A percentile compares a stretch with the other conserved stretches of the same genome.
Evolutionary conservation across 2,113 vertebrate species (phyloP).

Genomic region (Bubalus kerabau): DNA sequence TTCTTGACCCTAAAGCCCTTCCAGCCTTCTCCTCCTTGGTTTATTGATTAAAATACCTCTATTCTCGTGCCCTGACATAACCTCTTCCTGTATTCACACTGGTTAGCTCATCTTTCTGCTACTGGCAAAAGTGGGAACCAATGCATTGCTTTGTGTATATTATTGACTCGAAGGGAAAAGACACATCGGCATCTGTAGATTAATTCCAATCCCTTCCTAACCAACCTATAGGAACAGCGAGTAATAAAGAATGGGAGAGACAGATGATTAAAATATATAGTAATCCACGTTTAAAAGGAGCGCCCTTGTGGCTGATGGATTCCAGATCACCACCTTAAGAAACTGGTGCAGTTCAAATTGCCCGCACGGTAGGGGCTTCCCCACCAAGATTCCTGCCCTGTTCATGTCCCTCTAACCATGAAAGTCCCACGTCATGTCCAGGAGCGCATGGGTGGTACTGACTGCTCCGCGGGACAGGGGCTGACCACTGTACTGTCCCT

Average conservation of each 20-base stretch:
- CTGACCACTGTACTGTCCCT: constrained; percentile 64
- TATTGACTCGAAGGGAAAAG: background rate
- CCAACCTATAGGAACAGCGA: background rate
- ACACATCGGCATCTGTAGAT: background rate
- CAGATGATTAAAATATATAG: background rate
- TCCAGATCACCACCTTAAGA: constrained; percentile 6
- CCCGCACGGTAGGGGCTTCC: background rate
- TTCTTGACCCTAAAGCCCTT: constrained; percentile 48
- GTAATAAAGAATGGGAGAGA: background rate
- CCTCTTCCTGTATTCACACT: background rate
- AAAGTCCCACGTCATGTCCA: background rate
- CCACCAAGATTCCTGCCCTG: background rate
- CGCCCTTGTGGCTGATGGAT: background rate
- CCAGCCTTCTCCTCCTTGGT: constrained; percentile 3
- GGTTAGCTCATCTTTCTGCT: background rate
- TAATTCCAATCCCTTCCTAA: background rate
- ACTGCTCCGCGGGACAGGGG: constrained; percentile 3
- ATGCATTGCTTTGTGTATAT: background rate
- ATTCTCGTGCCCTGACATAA: background rate
- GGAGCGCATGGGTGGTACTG: background rate
- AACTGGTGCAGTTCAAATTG: constrained; percentile 45
- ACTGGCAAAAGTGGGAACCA: background rate
- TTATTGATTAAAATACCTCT: constrained; percentile 29
- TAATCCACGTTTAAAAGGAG: constrained; percentile 75
- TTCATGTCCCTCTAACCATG: background rate